Evolutionary conservation across 2,113 vertebrate species (phyloP).

Genomic region (Anguilla rostrata): DNA sequence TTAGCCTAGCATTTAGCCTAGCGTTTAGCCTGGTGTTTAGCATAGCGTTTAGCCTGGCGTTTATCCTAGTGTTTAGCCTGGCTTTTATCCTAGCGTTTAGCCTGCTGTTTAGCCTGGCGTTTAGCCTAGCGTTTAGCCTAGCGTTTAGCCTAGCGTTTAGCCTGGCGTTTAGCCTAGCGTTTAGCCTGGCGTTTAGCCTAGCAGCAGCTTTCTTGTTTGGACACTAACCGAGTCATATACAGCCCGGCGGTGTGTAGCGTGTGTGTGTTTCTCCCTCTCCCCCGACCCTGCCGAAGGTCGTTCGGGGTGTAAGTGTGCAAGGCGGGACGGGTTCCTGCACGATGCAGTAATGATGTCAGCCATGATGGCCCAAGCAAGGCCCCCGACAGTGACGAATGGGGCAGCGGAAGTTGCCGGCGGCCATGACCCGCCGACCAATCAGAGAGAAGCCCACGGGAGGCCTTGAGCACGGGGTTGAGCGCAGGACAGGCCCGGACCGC

Average conservation of each 20-base stretch:
- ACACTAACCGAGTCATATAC: background rate
- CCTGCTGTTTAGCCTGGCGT: too few relatives aligned
- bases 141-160: too few relatives aligned
- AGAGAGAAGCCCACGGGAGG: conserved; percentile 53
- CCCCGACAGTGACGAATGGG: conserved; percentile 69
- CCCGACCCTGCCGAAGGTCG: background rate
- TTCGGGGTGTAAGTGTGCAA: background rate
- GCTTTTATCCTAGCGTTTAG: too few relatives aligned
- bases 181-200: too few relatives aligned
- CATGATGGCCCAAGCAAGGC: conserved; percentile 59
- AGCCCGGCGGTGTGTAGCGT: background rate
- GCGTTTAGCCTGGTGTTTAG: too few relatives aligned
- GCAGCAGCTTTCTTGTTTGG: background rate
- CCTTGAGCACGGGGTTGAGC: conserved; percentile 49
- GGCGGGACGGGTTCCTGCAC: conserved; percentile 33
- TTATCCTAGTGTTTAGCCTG: too few relatives aligned
- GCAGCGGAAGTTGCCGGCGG: conserved; percentile 44
- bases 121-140: too few relatives aligned
- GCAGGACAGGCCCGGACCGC: conserved; percentile 20
- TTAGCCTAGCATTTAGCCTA: too few relatives aligned
- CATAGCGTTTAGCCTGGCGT: too few relatives aligned
- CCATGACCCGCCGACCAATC: conserved; percentile 70
- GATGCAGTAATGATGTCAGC: conserved; percentile 53
- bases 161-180: too few relatives aligned
- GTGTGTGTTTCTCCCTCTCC: too few relatives aligned